Evolutionary conservation across 2,888 invertebrate species (phyloP), one percentile per base, ranked within the genome.

Genomic region (Sesia bembeciformis): DNA sequence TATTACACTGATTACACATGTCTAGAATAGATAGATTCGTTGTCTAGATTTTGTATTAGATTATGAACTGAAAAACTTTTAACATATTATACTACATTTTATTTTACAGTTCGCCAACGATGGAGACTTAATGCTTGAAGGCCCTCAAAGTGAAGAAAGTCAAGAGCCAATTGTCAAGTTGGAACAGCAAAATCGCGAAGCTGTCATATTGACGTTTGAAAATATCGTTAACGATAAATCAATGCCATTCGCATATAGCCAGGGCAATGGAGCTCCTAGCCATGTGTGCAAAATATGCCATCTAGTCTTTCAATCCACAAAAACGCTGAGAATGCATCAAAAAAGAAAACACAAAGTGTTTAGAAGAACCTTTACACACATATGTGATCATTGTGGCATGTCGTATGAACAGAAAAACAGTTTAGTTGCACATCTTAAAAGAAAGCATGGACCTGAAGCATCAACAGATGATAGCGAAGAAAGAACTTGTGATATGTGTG

Each of bases 351-450:
- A 89, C 56, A 80, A 84, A 57, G 63, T 66, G 0, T 84, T 74
- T 51, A 71, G 83, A 43, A 72, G 74, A 4, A 72, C 70, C 0
- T 86, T 84, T 52, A 70, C 76, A 62, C 82, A 85, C 52, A 64
- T 81, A 3, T 89, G 89, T 52, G 80, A 87, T 60, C 68, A 78
- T 51, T 89, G 89, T 49, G 78, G 81, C 0, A 84, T 87, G 84
- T 69, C 84, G 0, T 89, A 88, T 38, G 86, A 86, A 51, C 72
- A 72, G 56, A 87, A 86, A 54, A 84, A 81, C 46, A 88, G 89
- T 63, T 63, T 89, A 51, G 70, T 75, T 0, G 84, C 84, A 5
- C 89, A 89, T 63, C 80, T 84, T 1, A 81, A 73, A 53, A 72
- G 89, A 46, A 88, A 85, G 68, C 89, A 89, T 40, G 81, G 79